Evolutionary conservation across 1,140 invertebrate species (phyloP).

Genomic region (Ostrea denselamellosa): DNA sequence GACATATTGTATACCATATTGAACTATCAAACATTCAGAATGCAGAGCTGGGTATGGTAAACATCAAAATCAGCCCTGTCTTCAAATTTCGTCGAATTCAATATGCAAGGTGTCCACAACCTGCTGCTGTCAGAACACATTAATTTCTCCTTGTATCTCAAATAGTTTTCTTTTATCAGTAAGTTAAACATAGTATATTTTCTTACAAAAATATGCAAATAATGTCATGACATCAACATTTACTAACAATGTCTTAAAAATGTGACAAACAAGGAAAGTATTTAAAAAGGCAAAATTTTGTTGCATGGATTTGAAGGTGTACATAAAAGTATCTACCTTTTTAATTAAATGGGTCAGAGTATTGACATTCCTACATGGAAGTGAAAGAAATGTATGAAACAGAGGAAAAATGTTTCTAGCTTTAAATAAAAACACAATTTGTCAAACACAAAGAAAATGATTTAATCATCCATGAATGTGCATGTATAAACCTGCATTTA

Average conservation of each 20-base stretch:
- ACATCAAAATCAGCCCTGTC: conserved; percentile 17
- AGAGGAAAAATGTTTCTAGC: too few relatives aligned
- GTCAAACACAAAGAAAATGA: too few relatives aligned
- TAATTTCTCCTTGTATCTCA: not conserved
- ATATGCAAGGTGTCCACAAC: not conserved
- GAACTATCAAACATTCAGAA: not conserved
- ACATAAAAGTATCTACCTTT: not conserved
- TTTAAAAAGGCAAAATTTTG: not conserved
- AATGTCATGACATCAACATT: not conserved
- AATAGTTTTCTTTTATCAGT: not conserved
- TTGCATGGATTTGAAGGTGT: not conserved
- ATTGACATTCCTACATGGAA: not conserved
- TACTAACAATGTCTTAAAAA: not conserved
- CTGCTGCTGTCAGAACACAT: not conserved
- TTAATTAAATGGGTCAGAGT: not conserved
- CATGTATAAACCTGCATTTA: too few relatives aligned
- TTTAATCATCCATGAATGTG: too few relatives aligned
- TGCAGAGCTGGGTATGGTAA: not conserved
- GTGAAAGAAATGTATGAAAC: not conserved
- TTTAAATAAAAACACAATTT: too few relatives aligned
- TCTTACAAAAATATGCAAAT: not conserved
- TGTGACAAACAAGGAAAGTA: not conserved
- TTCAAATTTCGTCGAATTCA: too few relatives aligned
- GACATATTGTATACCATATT: too few relatives aligned
- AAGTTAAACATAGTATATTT: not conserved